phyloP scores from a whole-genome alignment of 2,797 vertebrate genomes.

The Helarctos malayanus region DNA sequence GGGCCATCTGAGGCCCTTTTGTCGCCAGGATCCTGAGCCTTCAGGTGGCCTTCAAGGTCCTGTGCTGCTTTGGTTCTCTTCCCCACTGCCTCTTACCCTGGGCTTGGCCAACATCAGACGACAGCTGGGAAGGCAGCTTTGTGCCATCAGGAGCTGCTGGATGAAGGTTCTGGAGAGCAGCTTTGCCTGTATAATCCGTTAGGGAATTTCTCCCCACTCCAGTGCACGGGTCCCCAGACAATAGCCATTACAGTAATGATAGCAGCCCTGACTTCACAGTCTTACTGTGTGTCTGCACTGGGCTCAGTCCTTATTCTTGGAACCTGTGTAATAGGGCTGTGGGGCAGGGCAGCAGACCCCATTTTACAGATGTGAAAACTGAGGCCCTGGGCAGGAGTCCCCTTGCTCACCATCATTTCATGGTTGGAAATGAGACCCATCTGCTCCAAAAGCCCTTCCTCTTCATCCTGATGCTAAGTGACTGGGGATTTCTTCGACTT shows the following conservation, averaged over 20 bases:
- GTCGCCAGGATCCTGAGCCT: background rate
- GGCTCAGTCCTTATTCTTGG: background rate
- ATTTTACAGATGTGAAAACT: background rate
- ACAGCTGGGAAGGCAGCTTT: background rate
- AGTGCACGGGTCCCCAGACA: background rate
- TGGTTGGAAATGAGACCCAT: background rate
- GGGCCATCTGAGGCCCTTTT: too few relatives aligned
- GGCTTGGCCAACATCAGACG: background rate
- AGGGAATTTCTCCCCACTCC: background rate
- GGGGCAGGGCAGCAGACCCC: background rate
- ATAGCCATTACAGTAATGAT: too few relatives aligned
- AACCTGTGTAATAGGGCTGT: background rate
- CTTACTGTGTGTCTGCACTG: rapidly evolving
- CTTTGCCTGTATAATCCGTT: background rate
- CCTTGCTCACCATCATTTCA: background rate
- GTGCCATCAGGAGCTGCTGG: background rate
- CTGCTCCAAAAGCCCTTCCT: background rate
- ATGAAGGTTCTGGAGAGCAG: background rate
- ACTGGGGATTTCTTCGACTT: background rate
- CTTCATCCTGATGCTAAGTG: background rate
- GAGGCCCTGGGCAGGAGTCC: rapidly evolving
- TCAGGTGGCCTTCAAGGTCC: background rate
- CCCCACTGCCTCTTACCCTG: background rate
- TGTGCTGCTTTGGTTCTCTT: background rate
- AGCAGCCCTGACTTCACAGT: background rate